Evolutionary conservation across 2,888 invertebrate species (phyloP).

Genomic region (Hypomecis atomaria): DNA sequence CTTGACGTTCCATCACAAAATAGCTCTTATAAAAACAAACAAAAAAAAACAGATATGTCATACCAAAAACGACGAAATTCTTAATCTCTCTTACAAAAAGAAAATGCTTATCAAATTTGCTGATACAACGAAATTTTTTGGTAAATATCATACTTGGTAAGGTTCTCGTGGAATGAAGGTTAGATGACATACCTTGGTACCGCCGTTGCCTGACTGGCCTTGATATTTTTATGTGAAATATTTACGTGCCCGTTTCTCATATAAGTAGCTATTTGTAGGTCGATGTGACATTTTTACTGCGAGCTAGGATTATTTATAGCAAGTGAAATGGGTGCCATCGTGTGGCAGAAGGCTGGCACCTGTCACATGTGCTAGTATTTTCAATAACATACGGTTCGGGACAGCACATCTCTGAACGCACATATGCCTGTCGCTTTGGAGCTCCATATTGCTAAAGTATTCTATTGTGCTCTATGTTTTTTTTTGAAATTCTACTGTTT

Average conservation of each 20-base stretch:
- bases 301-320: constrained; percentile 32
- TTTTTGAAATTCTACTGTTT: constrained; percentile 5
- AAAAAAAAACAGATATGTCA: not conserved
- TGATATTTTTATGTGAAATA: constrained; percentile 32
- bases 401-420: constrained; percentile 10
- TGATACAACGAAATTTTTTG: constrained; percentile 8
- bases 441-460: constrained; percentile 10
- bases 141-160: constrained; percentile 15
- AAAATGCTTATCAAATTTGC: constrained; percentile 11
- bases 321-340: constrained; percentile 29
- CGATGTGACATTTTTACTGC: constrained; percentile 29
- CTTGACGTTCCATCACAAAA: not conserved
- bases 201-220: constrained; percentile 14
- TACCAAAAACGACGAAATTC: constrained; percentile 1
- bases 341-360: constrained; percentile 32
- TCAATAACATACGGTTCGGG: constrained; percentile 25
- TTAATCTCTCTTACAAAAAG: constrained; percentile 2
- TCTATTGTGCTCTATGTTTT: constrained; percentile 1
- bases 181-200: constrained; percentile 12
- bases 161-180: constrained; percentile 12
- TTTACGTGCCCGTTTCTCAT: constrained; percentile 22
- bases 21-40: not conserved
- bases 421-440: constrained; percentile 17
- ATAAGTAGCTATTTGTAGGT: constrained; percentile 25
- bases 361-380: constrained; percentile 26